These are phyloP conservation scores for Arvicanthis niloticus DNA, from an alignment of 2,113 vertebrate genomes.

Conservation along the genomic window DNA sequence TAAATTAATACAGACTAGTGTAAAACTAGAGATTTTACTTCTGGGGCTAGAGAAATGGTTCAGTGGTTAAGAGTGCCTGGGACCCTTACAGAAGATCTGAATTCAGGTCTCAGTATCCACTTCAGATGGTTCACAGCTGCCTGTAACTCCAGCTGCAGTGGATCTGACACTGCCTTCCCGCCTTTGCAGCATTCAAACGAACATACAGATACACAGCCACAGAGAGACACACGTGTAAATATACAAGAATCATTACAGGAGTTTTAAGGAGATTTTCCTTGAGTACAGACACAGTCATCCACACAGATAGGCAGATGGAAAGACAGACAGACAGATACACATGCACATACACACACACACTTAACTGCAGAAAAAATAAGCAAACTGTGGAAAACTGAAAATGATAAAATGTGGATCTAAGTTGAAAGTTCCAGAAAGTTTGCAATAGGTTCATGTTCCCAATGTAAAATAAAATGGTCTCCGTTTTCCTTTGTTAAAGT, in stretches of 20 bases:
- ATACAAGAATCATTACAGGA: too few relatives aligned
- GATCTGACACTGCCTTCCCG: background rate
- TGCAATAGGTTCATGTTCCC: background rate
- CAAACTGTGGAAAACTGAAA: background rate
- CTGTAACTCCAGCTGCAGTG: background rate
- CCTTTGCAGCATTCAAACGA: background rate
- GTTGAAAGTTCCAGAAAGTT: slow-evolving; percentile 22
- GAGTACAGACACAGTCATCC: too few relatives aligned
- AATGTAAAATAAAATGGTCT: background rate
- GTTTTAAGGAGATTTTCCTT: background rate
- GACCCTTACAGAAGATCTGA: background rate
- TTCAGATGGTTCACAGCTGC: background rate
- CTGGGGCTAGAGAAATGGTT: background rate
- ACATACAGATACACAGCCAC: background rate
- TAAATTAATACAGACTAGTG: slow-evolving; percentile 15
- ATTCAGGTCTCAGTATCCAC: too few relatives aligned
- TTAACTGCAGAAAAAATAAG: background rate
- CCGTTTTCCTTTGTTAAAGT: background rate
- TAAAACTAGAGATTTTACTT: background rate
- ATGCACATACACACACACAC: background rate
- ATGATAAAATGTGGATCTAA: background rate
- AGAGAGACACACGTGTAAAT: background rate
- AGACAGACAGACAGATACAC: background rate
- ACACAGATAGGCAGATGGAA: background rate
- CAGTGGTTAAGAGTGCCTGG: background rate